A percentile compares a stretch with the other conserved stretches of the same genome.
Conservation (phyloP, 2,888 invertebrate species). For the Dryocosmus kuriphilus region DNA sequence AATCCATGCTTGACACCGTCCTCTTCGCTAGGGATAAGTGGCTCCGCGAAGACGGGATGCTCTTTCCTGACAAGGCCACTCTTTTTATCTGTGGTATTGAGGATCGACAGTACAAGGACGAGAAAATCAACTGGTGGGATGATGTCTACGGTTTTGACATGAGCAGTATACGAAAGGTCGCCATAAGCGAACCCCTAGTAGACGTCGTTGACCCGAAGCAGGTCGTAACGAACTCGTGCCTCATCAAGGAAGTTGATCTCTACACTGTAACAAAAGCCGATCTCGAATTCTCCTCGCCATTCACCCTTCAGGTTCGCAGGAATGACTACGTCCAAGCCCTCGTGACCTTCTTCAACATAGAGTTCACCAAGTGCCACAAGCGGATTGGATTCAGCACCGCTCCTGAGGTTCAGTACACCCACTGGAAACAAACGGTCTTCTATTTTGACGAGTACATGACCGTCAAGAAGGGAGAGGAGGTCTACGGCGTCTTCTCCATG, state of each 20-base stretch:
- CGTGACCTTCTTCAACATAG: constrained; percentile 99
- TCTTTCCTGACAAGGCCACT: constrained; percentile 96
- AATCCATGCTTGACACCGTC: constrained; percentile 99
- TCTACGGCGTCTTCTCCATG: constrained; percentile 94
- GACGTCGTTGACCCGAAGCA: constrained; percentile 99
- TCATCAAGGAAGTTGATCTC: constrained; percentile 98
- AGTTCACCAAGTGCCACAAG: constrained; percentile 99
- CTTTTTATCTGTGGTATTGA: constrained; percentile 96
- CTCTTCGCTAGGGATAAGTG: constrained; percentile 98
- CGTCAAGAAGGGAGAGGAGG: constrained; percentile 96
- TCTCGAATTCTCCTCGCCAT: constrained; percentile 93
- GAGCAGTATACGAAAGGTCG: constrained; percentile 98
- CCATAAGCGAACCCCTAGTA: constrained; percentile 98
- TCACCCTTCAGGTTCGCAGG: constrained; percentile 89
- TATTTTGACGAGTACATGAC: constrained; percentile 98
- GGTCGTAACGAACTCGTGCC: constrained; percentile 96
- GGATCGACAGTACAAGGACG: constrained; percentile 99
- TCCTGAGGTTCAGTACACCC: constrained; percentile 98
- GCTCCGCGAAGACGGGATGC: constrained; percentile 93
- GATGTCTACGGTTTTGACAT: constrained; percentile 99
- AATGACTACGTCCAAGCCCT: constrained; percentile 99
- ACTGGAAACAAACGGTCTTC: constrained; percentile 99
- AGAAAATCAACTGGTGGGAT: constrained; percentile 99
- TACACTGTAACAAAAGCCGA: constrained; percentile 98
- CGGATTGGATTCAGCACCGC: constrained; percentile 98